These are phyloP conservation scores for Siniperca knerii DNA, from an alignment of 2,113 vertebrate genomes.

Conservation along the genomic window DNA sequence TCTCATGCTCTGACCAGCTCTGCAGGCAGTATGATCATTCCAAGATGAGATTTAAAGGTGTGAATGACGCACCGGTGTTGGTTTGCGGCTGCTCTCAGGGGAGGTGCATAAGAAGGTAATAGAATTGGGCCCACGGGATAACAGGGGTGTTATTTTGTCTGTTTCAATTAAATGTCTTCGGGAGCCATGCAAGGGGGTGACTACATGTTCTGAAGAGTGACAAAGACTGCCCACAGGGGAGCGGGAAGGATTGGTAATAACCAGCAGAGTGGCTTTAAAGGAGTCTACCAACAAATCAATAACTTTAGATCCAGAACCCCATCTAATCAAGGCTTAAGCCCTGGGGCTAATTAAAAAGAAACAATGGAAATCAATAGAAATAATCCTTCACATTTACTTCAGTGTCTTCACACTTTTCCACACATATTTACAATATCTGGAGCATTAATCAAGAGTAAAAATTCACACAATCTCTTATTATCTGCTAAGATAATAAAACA, in stretches of 20 bases:
- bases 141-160: constrained; percentile 80
- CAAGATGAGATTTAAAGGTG: constrained; percentile 60
- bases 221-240: constrained; percentile 64
- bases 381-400: constrained; percentile 50
- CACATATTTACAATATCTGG: constrained; percentile 24
- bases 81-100: constrained; percentile 57
- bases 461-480: background rate
- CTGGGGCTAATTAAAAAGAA: constrained; percentile 71
- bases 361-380: constrained; percentile 74
- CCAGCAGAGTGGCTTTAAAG: constrained; percentile 68
- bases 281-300: constrained; percentile 74
- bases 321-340: constrained; percentile 68
- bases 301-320: constrained; percentile 50
- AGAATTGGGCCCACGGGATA: constrained; percentile 76
- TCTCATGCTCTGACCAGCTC: background rate
- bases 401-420: constrained; percentile 32
- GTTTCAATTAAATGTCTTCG: constrained; percentile 80
- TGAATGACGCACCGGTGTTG: constrained; percentile 42
- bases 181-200: constrained; percentile 44
- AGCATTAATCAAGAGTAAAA: constrained; percentile 9
- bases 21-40: constrained; percentile 38
- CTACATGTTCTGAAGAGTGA: constrained; percentile 57
- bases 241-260: constrained; percentile 53
- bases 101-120: constrained; percentile 72
- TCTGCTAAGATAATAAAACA: background rate